Evolutionary conservation across 2,113 vertebrate genomes (phyloP).

Genomic region (Leucoraja erinaceus): DNA sequence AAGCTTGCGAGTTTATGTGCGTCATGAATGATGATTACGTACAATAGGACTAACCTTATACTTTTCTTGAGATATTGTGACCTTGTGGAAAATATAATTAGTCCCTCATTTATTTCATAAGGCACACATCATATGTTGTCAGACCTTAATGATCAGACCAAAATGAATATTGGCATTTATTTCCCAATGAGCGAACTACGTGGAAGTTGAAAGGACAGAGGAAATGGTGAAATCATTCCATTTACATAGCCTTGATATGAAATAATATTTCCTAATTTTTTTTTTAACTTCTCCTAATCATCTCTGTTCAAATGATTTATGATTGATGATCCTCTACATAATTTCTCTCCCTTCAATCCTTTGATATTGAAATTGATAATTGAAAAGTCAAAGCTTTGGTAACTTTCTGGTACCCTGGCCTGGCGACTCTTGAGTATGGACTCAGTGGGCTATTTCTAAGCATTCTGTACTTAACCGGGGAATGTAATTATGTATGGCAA

Average conservation of each 20-base stretch:
- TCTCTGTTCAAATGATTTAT: neutral
- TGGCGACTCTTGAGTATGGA: too few relatives aligned
- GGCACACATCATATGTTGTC: neutral
- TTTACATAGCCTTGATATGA: neutral
- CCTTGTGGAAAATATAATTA: too few relatives aligned
- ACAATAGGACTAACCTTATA: neutral
- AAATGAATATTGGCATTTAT: conserved; percentile 14
- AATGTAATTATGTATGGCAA: too few relatives aligned
- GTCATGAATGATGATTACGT: neutral
- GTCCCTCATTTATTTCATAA: neutral
- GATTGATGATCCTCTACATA: neutral
- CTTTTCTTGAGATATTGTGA: neutral
- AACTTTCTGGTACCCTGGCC: neutral
- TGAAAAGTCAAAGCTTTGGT: neutral
- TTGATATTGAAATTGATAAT: neutral
- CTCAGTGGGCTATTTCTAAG: too few relatives aligned
- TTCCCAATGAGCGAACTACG: neutral
- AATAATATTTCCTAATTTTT: neutral
- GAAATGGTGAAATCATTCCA: neutral
- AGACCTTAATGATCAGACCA: neutral
- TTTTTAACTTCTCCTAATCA: neutral
- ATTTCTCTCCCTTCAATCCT: neutral
- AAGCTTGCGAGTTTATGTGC: neutral
- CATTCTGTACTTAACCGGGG: too few relatives aligned
- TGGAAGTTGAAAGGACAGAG: neutral